phyloP scores from a whole-genome alignment of 2,113 vertebrate species.

The Lamprotornis superbus region DNA sequence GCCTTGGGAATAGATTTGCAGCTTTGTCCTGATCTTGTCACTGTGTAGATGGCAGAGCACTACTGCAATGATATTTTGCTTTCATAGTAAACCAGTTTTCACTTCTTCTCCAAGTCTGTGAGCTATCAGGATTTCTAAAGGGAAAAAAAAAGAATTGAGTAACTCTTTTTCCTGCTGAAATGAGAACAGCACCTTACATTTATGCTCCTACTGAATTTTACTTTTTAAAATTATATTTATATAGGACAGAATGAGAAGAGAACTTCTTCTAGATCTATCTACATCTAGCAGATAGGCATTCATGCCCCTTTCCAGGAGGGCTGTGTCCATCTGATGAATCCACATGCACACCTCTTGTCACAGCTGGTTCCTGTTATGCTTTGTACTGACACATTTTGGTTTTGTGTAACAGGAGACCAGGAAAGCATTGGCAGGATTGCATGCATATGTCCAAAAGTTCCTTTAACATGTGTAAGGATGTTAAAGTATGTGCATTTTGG shows the following conservation, averaged over 20 bases:
- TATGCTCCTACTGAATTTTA: neutral
- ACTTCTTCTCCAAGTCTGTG: neutral
- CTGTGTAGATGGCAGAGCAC: neutral
- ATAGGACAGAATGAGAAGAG: neutral
- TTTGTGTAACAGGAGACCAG: neutral
- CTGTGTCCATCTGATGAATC: neutral
- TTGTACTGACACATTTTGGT: neutral
- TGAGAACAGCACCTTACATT: neutral
- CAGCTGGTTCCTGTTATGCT: neutral
- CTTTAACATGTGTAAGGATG: neutral
- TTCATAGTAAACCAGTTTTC: neutral
- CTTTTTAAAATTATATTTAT: neutral
- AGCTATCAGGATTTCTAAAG: neutral
- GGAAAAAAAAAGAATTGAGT: neutral
- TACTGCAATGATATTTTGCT: neutral
- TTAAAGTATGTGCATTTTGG: neutral
- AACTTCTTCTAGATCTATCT: neutral
- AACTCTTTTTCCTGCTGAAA: neutral
- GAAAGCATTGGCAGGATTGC: neutral
- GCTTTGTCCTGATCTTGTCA: neutral
- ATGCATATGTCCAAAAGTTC: neutral
- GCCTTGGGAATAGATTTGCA: neutral
- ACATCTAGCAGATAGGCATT: neutral
- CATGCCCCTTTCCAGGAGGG: neutral
- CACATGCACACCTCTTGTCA: neutral